phyloP scores from a whole-genome alignment of 2,888 invertebrate genomes.

The Pherbina coryleti region DNA sequence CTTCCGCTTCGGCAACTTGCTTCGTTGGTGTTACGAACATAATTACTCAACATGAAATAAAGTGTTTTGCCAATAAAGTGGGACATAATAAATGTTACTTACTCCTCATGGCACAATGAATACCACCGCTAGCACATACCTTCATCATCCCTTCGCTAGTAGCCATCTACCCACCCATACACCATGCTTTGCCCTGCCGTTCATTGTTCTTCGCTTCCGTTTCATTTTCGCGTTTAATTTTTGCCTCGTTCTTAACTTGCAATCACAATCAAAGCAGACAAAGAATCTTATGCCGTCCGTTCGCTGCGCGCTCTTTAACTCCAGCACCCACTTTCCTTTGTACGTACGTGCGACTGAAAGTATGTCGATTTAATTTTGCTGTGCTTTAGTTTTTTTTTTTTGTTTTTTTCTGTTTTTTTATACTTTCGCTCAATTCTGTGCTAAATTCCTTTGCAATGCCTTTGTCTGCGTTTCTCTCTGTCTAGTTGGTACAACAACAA shows the following conservation, averaged over 20 bases:
- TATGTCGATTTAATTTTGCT: conserved; percentile 36
- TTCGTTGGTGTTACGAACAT: conserved; percentile 14
- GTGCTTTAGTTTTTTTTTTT: not conserved
- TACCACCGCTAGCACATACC: not conserved
- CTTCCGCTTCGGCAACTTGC: not conserved
- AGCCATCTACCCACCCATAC: not conserved
- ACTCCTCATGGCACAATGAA: not conserved
- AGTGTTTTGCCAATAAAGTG: conserved; percentile 40
- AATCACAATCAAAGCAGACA: conserved; percentile 4
- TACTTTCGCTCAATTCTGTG: not conserved
- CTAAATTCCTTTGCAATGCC: conserved; percentile 32
- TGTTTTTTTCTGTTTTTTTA: too few species aligned
- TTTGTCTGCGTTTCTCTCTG: conserved; percentile 8
- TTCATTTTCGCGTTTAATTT: conserved; percentile 37
- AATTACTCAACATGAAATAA: conserved; percentile 43
- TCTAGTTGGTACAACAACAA: not conserved
- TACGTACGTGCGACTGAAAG: conserved; percentile 33
- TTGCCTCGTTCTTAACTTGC: conserved; percentile 14
- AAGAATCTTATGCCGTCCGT: not conserved
- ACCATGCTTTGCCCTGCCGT: not conserved
- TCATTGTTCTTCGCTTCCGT: conserved; percentile 36
- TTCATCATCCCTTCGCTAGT: not conserved
- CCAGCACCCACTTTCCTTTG: not conserved
- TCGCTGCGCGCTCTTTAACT: not conserved
- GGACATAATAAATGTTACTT: conserved; percentile 37